phyloP scores from a whole-genome alignment of 2,113 vertebrate species.

The Etia nguti region DNA sequence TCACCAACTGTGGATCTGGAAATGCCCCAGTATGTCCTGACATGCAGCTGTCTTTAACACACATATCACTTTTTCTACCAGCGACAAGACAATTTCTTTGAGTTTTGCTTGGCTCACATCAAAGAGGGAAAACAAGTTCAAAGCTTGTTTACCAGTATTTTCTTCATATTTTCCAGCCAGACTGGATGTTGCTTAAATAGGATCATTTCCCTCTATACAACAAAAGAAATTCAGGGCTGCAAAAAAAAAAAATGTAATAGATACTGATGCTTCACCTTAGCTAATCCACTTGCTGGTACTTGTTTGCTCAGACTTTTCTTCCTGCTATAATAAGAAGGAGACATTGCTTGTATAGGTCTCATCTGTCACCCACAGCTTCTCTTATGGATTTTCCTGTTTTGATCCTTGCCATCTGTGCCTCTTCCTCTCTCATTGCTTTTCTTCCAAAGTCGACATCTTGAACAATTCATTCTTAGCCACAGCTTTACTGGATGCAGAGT shows the following conservation, averaged over 20 bases:
- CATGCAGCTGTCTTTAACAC: background rate
- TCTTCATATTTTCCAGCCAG: conserved; percentile 4
- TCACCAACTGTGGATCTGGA: background rate
- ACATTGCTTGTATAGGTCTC: conserved; percentile 43
- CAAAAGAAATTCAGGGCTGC: conserved; percentile 9
- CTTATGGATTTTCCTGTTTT: conserved; percentile 60
- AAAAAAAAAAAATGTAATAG: conserved; percentile 1
- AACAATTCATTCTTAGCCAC: conserved; percentile 38
- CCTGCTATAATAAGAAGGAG: conserved; percentile 46
- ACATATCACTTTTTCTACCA: background rate
- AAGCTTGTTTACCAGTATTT: background rate
- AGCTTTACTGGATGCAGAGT: background rate
- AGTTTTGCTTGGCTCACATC: background rate
- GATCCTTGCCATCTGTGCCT: conserved; percentile 64
- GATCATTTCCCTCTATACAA: conserved; percentile 9
- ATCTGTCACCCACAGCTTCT: conserved; percentile 60
- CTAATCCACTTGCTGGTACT: conserved; percentile 58
- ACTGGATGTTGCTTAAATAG: conserved; percentile 1
- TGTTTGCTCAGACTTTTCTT: conserved; percentile 44
- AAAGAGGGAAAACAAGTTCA: background rate
- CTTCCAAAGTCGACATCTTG: conserved; percentile 27
- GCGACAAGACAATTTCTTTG: background rate
- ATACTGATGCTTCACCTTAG: conserved; percentile 19
- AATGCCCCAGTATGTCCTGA: background rate
- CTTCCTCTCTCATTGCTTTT: conserved; percentile 27